phyloP scores from a whole-genome alignment of 1,140 invertebrate species.

The Lepidurus apus region DNA sequence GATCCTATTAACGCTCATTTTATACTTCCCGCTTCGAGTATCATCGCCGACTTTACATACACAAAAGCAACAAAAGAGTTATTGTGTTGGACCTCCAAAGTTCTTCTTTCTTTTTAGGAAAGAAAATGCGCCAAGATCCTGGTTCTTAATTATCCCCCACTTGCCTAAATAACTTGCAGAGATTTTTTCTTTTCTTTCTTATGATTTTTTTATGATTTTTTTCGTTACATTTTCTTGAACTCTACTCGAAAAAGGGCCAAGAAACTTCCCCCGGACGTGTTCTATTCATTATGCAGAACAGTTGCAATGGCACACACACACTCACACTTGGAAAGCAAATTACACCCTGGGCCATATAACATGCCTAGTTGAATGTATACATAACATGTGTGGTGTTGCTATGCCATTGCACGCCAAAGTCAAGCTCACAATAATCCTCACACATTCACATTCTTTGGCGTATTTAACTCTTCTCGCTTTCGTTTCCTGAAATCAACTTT shows the following conservation, averaged over 20 bases:
- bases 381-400: neutral
- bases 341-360: slow-evolving; percentile 15
- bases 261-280: neutral
- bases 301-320: slow-evolving; percentile 12
- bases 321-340: slow-evolving; percentile 9
- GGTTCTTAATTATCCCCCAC: neutral
- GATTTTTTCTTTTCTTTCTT: neutral
- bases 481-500: neutral
- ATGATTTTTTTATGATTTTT: neutral
- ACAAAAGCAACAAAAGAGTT: slow-evolving; percentile 6
- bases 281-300: slow-evolving; percentile 22
- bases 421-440: slow-evolving; percentile 10
- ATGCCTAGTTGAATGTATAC: slow-evolving; percentile 22
- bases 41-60: slow-evolving; percentile 10
- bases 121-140: neutral
- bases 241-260: neutral
- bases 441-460: slow-evolving; percentile 12
- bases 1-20: too few species aligned
- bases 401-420: slow-evolving; percentile 9
- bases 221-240: neutral
- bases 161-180: neutral
- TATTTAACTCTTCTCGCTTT: neutral
- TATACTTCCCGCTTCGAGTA: neutral
- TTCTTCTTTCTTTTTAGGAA: neutral
- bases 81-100: neutral